Conservation (phyloP, 1,140 invertebrate species). For the Orius insidiosus region DNA sequence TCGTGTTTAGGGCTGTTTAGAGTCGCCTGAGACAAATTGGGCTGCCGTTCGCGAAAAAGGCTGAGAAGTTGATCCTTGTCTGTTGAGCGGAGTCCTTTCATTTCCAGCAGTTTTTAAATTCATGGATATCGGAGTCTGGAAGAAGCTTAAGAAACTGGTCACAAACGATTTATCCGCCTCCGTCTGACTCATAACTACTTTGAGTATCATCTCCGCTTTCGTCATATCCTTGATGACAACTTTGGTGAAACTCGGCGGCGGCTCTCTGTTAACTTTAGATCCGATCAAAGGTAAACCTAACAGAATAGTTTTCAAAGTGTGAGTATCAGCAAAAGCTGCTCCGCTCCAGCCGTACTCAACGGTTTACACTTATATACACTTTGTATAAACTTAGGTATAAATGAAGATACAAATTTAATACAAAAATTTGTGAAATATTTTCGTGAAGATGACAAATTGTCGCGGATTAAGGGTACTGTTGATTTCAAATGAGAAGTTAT, state of each 20-base stretch:
- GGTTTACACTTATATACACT: slow-evolving; percentile 90
- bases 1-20: slow-evolving; percentile 36
- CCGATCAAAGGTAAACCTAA: slow-evolving; percentile 86
- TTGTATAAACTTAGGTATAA: slow-evolving; percentile 89
- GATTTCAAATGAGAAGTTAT: slow-evolving; percentile 76
- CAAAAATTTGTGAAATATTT: slow-evolving; percentile 77
- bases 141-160: slow-evolving; percentile 80
- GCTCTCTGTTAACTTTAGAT: slow-evolving; percentile 67
- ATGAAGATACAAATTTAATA: slow-evolving; percentile 41
- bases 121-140: slow-evolving; percentile 71
- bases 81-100: slow-evolving; percentile 61
- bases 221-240: slow-evolving; percentile 95
- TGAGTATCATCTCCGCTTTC: slow-evolving; percentile 95
- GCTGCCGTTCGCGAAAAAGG: slow-evolving; percentile 38
- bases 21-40: slow-evolving; percentile 21
- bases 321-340: slow-evolving; percentile 93
- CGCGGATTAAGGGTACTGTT: slow-evolving; percentile 74
- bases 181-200: slow-evolving; percentile 90
- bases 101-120: slow-evolving; percentile 95
- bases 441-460: slow-evolving; percentile 80
- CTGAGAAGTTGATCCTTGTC: slow-evolving; percentile 45
- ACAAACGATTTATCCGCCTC: slow-evolving; percentile 62
- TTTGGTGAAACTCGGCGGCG: slow-evolving; percentile 64
- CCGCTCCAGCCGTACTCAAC: slow-evolving; percentile 79
- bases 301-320: slow-evolving; percentile 92